Evolutionary conservation across 2,797 vertebrate genomes (phyloP).

Genomic region (Rhyacichthys aspro): DNA sequence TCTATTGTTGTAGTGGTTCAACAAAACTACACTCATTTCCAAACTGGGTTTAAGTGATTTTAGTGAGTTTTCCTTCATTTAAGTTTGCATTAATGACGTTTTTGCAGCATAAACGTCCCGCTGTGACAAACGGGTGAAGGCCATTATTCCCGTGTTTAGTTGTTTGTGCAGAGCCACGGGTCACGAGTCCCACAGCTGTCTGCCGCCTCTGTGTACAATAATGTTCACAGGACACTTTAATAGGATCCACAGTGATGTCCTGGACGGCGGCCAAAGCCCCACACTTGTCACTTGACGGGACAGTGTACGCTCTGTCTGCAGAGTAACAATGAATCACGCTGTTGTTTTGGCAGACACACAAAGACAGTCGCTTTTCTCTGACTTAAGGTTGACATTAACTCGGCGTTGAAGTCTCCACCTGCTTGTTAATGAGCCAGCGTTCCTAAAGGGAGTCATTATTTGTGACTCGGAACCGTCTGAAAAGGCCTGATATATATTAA

Average conservation of each 20-base stretch:
- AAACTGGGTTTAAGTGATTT: too few relatives aligned
- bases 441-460: conserved; percentile 49
- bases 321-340: conserved; percentile 61
- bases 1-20: too few relatives aligned
- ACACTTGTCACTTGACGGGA: conserved; percentile 58
- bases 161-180: conserved; percentile 33
- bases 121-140: conserved; percentile 32
- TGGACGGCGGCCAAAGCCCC: conserved; percentile 64
- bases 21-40: too few relatives aligned
- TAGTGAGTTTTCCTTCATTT: too few relatives aligned
- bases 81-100: too few relatives aligned
- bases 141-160: conserved; percentile 45
- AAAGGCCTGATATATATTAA: conserved; percentile 24
- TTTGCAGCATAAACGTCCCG: too few relatives aligned
- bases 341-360: conserved; percentile 60
- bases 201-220: conserved; percentile 9
- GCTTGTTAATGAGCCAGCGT: conserved; percentile 54
- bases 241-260: conserved; percentile 58
- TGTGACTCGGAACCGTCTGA: conserved; percentile 27
- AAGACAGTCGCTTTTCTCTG: conserved; percentile 46
- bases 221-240: conserved; percentile 60
- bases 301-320: conserved; percentile 45
- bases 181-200: conserved; percentile 53
- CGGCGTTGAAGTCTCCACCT: conserved; percentile 50
- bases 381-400: conserved; percentile 47